Percentiles rank a stretch among this genome's conserved stretches.
phyloP scores from a whole-genome alignment of 2,113 vertebrate species.

The Mustela lutreola region DNA sequence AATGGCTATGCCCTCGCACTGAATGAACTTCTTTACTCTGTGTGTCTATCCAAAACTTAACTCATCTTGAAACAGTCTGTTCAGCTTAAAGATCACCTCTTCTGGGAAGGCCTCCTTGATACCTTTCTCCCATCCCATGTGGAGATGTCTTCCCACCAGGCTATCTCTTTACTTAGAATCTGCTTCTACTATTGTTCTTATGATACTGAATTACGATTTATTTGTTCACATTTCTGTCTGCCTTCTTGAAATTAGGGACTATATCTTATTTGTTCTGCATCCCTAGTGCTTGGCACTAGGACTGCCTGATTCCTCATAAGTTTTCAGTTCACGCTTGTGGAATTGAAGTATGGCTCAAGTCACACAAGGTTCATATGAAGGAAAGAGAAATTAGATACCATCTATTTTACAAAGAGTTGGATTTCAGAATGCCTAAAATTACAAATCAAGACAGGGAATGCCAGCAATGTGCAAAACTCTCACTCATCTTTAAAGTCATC shows the following conservation, averaged over 20 bases:
- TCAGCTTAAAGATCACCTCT: background rate
- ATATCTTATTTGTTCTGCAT: background rate
- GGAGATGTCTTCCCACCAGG: background rate
- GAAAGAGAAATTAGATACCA: background rate
- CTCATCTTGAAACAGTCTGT: background rate
- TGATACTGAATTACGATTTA: background rate
- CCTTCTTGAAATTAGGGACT: background rate
- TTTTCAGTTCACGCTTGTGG: background rate
- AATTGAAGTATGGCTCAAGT: background rate
- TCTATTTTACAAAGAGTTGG: background rate
- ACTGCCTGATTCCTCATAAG: background rate
- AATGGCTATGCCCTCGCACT: background rate
- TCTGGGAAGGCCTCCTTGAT: background rate
- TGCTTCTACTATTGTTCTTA: background rate
- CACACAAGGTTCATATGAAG: background rate
- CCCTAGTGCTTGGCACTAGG: background rate
- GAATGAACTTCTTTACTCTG: background rate
- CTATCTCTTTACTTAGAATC: background rate
- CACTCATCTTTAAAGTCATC: background rate
- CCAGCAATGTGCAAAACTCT: background rate
- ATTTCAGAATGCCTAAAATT: slow-evolving; percentile 43
- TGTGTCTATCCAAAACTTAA: background rate
- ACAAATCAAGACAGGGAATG: background rate
- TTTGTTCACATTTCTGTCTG: background rate
- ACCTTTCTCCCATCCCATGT: background rate